These are phyloP conservation scores for Strigamia maritima DNA, from an alignment of 2,888 invertebrate species.

Conservation along the genomic window DNA sequence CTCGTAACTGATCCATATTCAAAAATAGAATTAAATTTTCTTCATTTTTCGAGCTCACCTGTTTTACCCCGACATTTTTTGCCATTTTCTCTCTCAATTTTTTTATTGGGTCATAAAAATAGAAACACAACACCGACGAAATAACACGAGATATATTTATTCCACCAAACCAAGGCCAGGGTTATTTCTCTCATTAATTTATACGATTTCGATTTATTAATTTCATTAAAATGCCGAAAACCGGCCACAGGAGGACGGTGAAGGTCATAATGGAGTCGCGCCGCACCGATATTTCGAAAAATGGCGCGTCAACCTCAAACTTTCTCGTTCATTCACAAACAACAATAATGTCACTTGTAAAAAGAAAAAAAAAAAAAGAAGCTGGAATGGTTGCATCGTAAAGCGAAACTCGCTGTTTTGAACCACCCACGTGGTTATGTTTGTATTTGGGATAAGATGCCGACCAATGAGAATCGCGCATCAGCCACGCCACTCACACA, in stretches of 20 bases:
- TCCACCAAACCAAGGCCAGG: not conserved
- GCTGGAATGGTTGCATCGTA: not conserved
- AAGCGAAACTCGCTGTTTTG: not conserved
- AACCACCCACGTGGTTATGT: slow-evolving; percentile 18
- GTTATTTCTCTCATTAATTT: not conserved
- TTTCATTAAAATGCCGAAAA: no score
- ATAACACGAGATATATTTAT: not conserved
- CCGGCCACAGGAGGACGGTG: no score
- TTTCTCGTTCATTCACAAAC: not conserved
- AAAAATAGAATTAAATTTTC: not conserved
- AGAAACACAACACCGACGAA: not conserved
- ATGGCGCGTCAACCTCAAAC: no score
- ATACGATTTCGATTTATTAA: not conserved
- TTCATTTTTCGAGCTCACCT: not conserved
- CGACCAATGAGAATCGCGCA: not conserved
- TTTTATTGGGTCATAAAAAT: no score
- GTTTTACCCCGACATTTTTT: no score
- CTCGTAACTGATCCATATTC: not conserved
- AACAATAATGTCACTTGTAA: not conserved
- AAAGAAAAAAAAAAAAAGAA: not conserved
- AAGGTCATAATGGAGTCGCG: not conserved
- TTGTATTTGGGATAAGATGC: not conserved
- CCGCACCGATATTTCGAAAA: no score
- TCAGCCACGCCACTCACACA: not conserved
- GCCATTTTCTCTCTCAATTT: no score